phyloP scores from a whole-genome alignment of 2,888 invertebrate genomes.

The Tenthredo livida region DNA sequence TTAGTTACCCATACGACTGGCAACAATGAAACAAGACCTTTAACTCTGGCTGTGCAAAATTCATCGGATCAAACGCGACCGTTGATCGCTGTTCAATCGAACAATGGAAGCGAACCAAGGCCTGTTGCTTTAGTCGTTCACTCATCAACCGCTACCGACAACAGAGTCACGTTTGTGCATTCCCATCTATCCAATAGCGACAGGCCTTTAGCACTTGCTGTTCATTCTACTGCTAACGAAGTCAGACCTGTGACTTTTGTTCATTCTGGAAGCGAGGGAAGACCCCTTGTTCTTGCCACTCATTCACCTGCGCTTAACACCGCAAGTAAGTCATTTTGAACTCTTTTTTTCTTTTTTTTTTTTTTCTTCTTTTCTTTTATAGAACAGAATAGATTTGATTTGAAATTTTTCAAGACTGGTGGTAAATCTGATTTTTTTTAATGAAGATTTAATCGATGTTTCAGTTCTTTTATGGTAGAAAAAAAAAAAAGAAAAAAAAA shows the following conservation, averaged over 20 bases:
- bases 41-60: constrained; percentile 71
- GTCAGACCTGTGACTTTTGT: constrained; percentile 75
- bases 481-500: background rate
- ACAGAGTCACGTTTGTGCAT: constrained; percentile 76
- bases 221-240: constrained; percentile 74
- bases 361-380: background rate
- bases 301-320: constrained; percentile 75
- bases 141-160: constrained; percentile 75
- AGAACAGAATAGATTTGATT: background rate
- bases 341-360: background rate
- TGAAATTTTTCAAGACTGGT: background rate
- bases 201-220: constrained; percentile 76
- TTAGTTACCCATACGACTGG: constrained; percentile 73
- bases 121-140: constrained; percentile 76
- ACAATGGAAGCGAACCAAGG: constrained; percentile 73
- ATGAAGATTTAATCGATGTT: background rate
- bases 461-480: background rate
- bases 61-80: constrained; percentile 70
- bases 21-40: constrained; percentile 71
- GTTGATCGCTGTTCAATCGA: constrained; percentile 71
- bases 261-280: constrained; percentile 74
- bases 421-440: background rate
- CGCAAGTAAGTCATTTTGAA: constrained; percentile 68
- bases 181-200: constrained; percentile 75
- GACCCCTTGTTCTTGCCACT: constrained; percentile 72